Percentiles rank a stretch among this genome's conserved stretches.
Conservation (phyloP, 2,797 vertebrate genomes). For the Pachyuromys duprasi region DNA sequence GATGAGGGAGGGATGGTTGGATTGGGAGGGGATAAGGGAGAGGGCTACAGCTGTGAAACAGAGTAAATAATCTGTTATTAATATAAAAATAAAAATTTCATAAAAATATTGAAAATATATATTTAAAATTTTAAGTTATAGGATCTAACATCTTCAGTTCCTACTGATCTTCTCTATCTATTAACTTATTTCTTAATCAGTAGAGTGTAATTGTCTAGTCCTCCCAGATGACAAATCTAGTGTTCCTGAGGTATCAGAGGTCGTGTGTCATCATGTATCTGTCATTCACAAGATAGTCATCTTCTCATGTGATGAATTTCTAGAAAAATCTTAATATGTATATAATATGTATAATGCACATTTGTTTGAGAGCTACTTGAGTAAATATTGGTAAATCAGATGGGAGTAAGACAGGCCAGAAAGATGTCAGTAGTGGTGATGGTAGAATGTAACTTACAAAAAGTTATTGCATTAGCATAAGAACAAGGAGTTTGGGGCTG, state of each 20-base stretch:
- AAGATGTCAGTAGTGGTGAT: neutral
- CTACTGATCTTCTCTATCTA: neutral
- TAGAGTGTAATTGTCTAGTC: fast-evolving
- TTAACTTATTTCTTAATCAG: neutral
- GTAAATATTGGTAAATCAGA: neutral
- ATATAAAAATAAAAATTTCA: no score
- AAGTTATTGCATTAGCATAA: neutral
- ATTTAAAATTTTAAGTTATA: neutral
- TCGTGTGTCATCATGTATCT: fast-evolving
- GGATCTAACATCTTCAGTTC: neutral
- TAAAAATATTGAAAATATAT: neutral
- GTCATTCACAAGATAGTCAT: neutral
- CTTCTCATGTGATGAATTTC: neutral
- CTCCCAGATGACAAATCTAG: neutral
- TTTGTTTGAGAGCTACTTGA: neutral
- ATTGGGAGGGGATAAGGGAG: no score
- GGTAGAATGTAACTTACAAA: neutral
- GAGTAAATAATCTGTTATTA: no score
- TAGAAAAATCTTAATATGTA: neutral
- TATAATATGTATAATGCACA: neutral
- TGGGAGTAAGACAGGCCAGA: neutral
- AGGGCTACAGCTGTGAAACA: no score
- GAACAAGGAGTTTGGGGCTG: neutral
- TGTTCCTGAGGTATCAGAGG: neutral
- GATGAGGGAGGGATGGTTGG: no score